Percentiles rank a stretch among this genome's conserved stretches.
Conservation (phyloP, 2,797 vertebrate species). For the Adrianichthys oophorus region DNA sequence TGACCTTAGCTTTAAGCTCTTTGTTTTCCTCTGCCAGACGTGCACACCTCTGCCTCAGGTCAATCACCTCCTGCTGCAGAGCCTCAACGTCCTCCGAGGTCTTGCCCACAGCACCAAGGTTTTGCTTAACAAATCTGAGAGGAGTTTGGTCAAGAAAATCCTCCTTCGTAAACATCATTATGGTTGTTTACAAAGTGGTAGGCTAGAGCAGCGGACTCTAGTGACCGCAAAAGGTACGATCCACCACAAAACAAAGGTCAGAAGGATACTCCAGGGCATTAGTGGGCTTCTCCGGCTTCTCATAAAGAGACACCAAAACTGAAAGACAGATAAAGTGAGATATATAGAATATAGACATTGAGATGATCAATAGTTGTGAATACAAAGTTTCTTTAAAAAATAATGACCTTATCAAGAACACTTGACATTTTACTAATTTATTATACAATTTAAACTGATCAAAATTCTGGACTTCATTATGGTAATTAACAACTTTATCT, state of each 20-base stretch:
- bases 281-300: slow-evolving; percentile 90
- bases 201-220: no score
- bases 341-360: no score
- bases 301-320: slow-evolving; percentile 93
- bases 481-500: no score
- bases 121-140: slow-evolving; percentile 90
- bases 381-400: no score
- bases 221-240: no score
- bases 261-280: slow-evolving; percentile 97
- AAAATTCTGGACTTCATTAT: no score
- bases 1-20: slow-evolving; percentile 84
- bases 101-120: slow-evolving; percentile 79
- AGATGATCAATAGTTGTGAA: no score
- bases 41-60: slow-evolving; percentile 88
- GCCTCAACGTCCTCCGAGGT: slow-evolving; percentile 82
- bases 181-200: no score
- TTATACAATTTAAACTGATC: no score
- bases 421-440: no score
- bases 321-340: slow-evolving; percentile 45
- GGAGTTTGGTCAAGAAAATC: slow-evolving; percentile 37
- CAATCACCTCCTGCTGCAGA: slow-evolving; percentile 86
- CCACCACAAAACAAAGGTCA: neutral
- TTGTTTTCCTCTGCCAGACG: slow-evolving; percentile 88
- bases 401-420: no score
- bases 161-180: no score